A percentile compares a stretch with the other conserved stretches of the same genome.
These are phyloP conservation scores for Microtus oregoni DNA, from an alignment of 2,113 vertebrate genomes.

Conservation along the genomic window DNA sequence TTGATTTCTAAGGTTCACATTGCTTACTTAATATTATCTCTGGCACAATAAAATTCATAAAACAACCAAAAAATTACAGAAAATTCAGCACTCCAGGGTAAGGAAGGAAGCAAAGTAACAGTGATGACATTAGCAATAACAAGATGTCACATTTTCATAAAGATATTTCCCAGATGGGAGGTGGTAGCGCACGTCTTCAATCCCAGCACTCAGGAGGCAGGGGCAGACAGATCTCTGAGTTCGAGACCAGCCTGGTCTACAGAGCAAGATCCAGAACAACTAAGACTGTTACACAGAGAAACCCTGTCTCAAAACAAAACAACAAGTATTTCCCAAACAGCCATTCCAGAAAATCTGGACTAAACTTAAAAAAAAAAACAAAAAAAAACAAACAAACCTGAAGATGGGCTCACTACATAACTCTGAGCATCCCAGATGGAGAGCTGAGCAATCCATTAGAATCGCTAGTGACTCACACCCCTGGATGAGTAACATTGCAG, in stretches of 20 bases:
- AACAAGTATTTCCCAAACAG: conserved; percentile 33
- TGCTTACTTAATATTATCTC: conserved; percentile 54
- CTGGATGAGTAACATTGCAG: conserved; percentile 57
- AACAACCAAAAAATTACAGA: conserved; percentile 32
- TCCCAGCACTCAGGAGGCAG: not conserved
- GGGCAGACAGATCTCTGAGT: not conserved
- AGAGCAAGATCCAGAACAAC: not conserved
- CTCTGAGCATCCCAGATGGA: not conserved
- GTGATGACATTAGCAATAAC: conserved; percentile 34
- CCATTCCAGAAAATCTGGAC: conserved; percentile 13
- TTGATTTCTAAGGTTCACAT: conserved; percentile 39
- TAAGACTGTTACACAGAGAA: not conserved
- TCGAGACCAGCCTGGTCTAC: not conserved
- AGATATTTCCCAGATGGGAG: not conserved
- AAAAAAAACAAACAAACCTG: not conserved
- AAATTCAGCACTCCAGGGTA: conserved; percentile 24
- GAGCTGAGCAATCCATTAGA: conserved; percentile 40
- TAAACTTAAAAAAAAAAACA: not conserved
- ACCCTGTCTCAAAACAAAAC: not conserved
- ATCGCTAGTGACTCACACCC: conserved; percentile 58
- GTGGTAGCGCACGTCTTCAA: not conserved
- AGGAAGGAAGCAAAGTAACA: conserved; percentile 48
- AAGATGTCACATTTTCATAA: conserved; percentile 49
- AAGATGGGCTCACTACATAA: not conserved
- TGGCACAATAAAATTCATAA: conserved; percentile 39